These are phyloP conservation scores for Nomada hirtipes DNA, from an alignment of 2,888 invertebrate genomes.

Conservation along the genomic window DNA sequence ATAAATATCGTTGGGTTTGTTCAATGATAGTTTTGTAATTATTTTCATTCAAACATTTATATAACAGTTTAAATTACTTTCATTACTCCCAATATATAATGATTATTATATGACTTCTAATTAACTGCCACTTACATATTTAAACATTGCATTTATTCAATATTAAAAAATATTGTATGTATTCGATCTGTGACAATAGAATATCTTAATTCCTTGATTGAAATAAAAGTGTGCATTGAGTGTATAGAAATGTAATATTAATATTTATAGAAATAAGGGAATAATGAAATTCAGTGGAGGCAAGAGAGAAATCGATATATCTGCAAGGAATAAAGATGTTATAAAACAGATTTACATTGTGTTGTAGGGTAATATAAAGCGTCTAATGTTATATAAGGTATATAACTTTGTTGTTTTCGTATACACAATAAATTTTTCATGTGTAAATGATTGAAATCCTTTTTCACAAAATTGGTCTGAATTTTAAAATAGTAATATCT, in stretches of 20 bases:
- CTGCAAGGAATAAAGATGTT: not conserved
- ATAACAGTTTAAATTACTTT: constrained; percentile 4
- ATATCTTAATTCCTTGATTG: constrained; percentile 22
- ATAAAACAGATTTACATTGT: constrained; percentile 15
- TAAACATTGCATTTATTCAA: constrained; percentile 20
- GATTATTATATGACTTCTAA: constrained; percentile 29
- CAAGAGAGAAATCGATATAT: not conserved
- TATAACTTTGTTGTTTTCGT: constrained; percentile 13
- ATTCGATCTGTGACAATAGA: constrained; percentile 39
- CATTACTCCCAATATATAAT: constrained; percentile 28
- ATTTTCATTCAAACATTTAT: constrained; percentile 18
- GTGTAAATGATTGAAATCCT: constrained; percentile 18
- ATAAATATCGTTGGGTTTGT: constrained; percentile 61
- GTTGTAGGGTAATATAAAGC: constrained; percentile 18
- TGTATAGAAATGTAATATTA: constrained; percentile 30
- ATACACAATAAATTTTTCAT: constrained; percentile 20
- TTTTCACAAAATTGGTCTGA: not conserved
- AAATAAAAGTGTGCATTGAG: constrained; percentile 23
- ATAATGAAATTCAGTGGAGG: not conserved
- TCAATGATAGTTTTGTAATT: constrained; percentile 51
- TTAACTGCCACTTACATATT: constrained; percentile 56
- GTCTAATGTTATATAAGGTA: not conserved
- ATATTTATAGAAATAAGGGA: constrained; percentile 8
- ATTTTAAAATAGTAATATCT: not conserved
- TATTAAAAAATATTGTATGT: constrained; percentile 41